Base-by-base conservation (phyloP, 2,113 vertebrate genomes). In the Pedetes capensis region DNA sequence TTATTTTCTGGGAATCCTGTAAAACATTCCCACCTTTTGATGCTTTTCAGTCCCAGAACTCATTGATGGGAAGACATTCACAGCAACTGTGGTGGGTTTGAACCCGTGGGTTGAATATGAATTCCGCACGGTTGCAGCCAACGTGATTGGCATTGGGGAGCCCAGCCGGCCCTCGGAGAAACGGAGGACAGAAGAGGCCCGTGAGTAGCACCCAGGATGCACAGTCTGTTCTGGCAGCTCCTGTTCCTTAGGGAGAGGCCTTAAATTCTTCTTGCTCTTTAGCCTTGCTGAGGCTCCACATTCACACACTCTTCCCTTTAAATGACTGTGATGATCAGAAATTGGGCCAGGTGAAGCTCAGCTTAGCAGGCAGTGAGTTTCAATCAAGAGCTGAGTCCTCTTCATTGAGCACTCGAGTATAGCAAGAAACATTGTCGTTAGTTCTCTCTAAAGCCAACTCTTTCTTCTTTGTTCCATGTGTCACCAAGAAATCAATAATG, bases 81-180 rank as follows among this genome's bases (percentile, higher is more conserved):
- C 99, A n/a, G 99, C 99, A 2, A 99, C 99, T 0, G 99, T 99
- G 97, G 99, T 99, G 95, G 99, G 99, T 72, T 98, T 99, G 97
- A 99, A 99, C 98, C 99, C 99, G 0, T 99, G 99, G 99, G 99
- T 99, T 4, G 99, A 99, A 95, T 99, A 99, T 23, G 99, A 99
- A 94, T 99, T 99, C 97, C 98, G 99, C 34, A 99, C 99, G 1
- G 98, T 99, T 92, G 99, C 99, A 0, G 99, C 99, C 98, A 99
- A 99, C 74, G 97, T 98, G 32, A 98, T 99, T 23, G 99, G 99
- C 57, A 99, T 99, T 0, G 99, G 99, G 57, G 99, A 99, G 55
- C 99, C 99, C 96, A 99, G 99, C 98, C 98, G 98, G 87, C 99
- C 99, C 0, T 99, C 99, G 0, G 99, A 99, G 98, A 99, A 99